Conservation (phyloP, 2,797 vertebrate genomes). For the Gadopsis bispinosus region DNA sequence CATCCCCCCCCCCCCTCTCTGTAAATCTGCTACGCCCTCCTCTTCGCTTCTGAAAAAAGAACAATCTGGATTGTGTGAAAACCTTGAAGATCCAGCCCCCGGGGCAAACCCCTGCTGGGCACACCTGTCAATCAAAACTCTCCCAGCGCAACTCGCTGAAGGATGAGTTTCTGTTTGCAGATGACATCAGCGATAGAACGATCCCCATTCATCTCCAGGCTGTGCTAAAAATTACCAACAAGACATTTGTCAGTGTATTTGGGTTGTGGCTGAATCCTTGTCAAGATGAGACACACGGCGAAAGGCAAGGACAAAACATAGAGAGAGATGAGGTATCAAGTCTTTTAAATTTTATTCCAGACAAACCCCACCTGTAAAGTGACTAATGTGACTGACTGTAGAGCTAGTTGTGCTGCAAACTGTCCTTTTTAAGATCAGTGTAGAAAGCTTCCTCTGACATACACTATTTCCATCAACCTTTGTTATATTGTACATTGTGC, state of each 20-base stretch:
- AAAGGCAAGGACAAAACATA: constrained; percentile 40
- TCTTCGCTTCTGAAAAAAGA: constrained; percentile 54
- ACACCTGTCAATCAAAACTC: constrained; percentile 73
- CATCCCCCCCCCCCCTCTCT: too few relatives aligned
- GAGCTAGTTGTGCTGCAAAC: constrained; percentile 8
- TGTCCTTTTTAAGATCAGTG: neutral
- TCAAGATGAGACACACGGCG: constrained; percentile 53
- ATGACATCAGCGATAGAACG: constrained; percentile 70
- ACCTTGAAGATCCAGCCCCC: constrained; percentile 72
- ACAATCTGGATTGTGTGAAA: constrained; percentile 69
- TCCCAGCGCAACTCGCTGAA: constrained; percentile 45
- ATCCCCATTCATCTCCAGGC: constrained; percentile 74
- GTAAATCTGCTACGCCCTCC: constrained; percentile 46
- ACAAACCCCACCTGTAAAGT: constrained; percentile 8
- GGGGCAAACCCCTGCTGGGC: constrained; percentile 74
- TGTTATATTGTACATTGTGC: neutral
- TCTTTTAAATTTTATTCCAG: constrained; percentile 49
- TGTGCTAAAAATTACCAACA: constrained; percentile 69
- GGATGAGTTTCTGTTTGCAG: constrained; percentile 65
- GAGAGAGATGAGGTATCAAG: constrained; percentile 25
- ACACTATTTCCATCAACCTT: neutral
- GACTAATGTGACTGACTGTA: neutral
- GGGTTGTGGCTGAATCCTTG: constrained; percentile 61
- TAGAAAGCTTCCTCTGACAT: neutral
- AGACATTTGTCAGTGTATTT: constrained; percentile 67